These are phyloP conservation scores for Petrolisthes manimaculis DNA, from an alignment of 2,888 invertebrate species.

Conservation along the genomic window DNA sequence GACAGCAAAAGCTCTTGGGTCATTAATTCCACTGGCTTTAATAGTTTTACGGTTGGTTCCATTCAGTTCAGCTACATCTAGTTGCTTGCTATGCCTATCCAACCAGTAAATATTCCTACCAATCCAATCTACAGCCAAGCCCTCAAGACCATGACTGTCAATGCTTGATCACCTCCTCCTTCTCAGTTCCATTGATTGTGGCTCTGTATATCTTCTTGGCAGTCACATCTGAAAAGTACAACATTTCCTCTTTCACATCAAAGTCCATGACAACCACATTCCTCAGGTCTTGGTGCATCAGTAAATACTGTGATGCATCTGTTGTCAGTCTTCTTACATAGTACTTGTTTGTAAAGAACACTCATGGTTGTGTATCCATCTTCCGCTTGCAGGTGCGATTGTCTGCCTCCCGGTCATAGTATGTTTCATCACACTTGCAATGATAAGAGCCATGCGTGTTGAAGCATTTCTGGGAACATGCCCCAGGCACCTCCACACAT, in stretches of 20 bases:
- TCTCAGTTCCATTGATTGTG: slow-evolving; percentile 70
- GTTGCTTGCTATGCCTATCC: slow-evolving; percentile 92
- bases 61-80: slow-evolving; percentile 94
- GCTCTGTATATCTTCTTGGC: slow-evolving; percentile 90
- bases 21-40: slow-evolving; percentile 84
- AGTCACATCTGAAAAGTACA: slow-evolving; percentile 97
- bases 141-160: slow-evolving; percentile 96
- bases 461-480: slow-evolving; percentile 94
- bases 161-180: slow-evolving; percentile 89
- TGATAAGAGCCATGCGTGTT: slow-evolving; percentile 95
- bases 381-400: slow-evolving; percentile 91
- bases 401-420: slow-evolving; percentile 87
- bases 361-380: slow-evolving; percentile 84
- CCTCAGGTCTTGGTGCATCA: slow-evolving; percentile 90
- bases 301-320: slow-evolving; percentile 86
- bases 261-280: slow-evolving; percentile 97
- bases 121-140: slow-evolving; percentile 96
- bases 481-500: slow-evolving; percentile 87
- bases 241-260: slow-evolving; percentile 83
- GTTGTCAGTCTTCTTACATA: slow-evolving; percentile 95
- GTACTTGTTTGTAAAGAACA: slow-evolving; percentile 96
- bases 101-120: slow-evolving; percentile 97
- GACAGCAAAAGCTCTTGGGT: slow-evolving; percentile 93
- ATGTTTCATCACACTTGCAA: slow-evolving; percentile 94
- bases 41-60: slow-evolving; percentile 92